These are phyloP conservation scores for Drosophila rhopaloa DNA, from an alignment of 1,140 invertebrate genomes.

Conservation along the genomic window DNA sequence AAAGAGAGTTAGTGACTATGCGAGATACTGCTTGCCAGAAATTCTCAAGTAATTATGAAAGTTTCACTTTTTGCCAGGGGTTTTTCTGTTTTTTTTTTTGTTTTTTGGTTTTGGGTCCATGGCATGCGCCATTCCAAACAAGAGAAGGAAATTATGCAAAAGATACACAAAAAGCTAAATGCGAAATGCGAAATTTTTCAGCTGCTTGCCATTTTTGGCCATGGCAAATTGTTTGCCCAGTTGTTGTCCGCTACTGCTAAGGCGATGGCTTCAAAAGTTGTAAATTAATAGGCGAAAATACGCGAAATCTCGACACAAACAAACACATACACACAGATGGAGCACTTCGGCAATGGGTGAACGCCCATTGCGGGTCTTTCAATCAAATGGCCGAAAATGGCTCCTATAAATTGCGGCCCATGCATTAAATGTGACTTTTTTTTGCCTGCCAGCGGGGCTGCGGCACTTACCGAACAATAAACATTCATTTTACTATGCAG, in stretches of 20 bases:
- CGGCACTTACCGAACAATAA: conserved; percentile 81
- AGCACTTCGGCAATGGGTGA: conserved; percentile 56
- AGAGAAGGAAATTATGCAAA: conserved; percentile 69
- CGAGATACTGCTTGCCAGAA: conserved; percentile 52
- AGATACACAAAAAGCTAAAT: conserved; percentile 43
- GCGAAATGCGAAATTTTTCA: conserved; percentile 62
- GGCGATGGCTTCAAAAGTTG: conserved; percentile 69
- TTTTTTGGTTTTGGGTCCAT: conserved; percentile 15
- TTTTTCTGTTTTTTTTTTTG: conserved; percentile 1
- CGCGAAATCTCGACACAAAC: conserved; percentile 49
- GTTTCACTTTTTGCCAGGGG: conserved; percentile 70
- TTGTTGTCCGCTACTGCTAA: conserved; percentile 38
- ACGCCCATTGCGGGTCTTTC: conserved; percentile 75
- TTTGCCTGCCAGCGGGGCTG: conserved; percentile 34
- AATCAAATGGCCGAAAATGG: conserved; percentile 77
- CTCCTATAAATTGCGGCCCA: conserved; percentile 68
- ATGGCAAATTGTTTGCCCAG: conserved; percentile 60
- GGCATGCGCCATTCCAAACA: conserved; percentile 55
- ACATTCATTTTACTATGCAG: conserved; percentile 76
- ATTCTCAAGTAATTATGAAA: conserved; percentile 69
- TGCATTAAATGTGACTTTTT: conserved; percentile 67
- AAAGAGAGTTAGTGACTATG: conserved; percentile 49
- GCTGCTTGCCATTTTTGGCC: conserved; percentile 67
- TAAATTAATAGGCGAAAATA: conserved; percentile 81
- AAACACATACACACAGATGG: conserved; percentile 9